Evolutionary conservation across 1,140 invertebrate species (phyloP).

Genomic region (Palaemon carinicauda): DNA sequence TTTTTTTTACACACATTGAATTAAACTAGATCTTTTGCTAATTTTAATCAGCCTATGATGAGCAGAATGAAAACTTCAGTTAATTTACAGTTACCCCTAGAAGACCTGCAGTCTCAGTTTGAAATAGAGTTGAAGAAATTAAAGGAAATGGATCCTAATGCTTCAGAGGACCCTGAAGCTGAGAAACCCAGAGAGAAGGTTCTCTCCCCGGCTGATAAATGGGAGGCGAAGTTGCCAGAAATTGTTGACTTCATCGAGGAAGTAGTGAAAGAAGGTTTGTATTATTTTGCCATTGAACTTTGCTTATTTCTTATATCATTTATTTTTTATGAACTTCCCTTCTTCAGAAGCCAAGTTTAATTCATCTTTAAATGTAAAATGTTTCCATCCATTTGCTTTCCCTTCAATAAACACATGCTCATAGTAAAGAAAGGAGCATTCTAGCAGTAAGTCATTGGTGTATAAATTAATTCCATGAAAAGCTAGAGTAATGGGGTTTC

Average conservation of each 20-base stretch:
- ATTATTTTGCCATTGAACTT: not conserved
- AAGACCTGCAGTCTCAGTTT: slow-evolving; percentile 70
- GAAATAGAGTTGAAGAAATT: slow-evolving; percentile 70
- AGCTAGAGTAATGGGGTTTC: too few species aligned
- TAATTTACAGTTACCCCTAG: slow-evolving; percentile 69
- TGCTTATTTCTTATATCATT: not conserved
- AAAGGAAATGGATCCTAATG: slow-evolving; percentile 67
- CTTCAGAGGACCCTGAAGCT: slow-evolving; percentile 62
- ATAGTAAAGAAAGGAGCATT: too few species aligned
- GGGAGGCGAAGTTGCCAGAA: slow-evolving; percentile 37
- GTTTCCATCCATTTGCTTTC: too few species aligned
- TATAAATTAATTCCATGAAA: too few species aligned
- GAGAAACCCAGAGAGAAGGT: slow-evolving; percentile 58
- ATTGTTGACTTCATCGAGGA: slow-evolving; percentile 30
- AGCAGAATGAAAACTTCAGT: too few species aligned
- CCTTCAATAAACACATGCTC: too few species aligned
- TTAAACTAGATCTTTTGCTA: too few species aligned
- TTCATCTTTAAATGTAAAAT: too few species aligned
- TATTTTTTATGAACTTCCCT: not conserved
- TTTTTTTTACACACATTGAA: too few species aligned
- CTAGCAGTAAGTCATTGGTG: too few species aligned
- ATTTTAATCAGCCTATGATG: too few species aligned
- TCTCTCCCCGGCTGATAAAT: slow-evolving; percentile 24
- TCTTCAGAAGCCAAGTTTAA: not conserved
- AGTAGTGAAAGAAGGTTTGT: slow-evolving; percentile 43